phyloP scores from a whole-genome alignment of 1,140 invertebrate genomes.

The Drosophila nikananu region DNA sequence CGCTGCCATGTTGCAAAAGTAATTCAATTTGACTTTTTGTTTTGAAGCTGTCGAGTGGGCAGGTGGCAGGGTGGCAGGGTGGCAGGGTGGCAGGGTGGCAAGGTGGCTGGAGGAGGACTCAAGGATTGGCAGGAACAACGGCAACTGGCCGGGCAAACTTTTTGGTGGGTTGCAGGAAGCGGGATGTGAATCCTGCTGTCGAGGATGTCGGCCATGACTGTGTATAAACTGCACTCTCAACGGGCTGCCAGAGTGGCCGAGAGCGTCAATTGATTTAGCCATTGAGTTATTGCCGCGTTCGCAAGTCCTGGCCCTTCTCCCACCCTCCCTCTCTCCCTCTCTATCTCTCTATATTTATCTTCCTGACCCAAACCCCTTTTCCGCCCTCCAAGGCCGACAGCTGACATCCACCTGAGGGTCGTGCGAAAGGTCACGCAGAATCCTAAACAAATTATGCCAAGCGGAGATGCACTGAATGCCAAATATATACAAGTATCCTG shows the following conservation, averaged over 20 bases:
- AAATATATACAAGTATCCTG: background rate
- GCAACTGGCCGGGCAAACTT: slow-evolving; percentile 24
- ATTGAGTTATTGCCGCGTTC: slow-evolving; percentile 66
- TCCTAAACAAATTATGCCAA: slow-evolving; percentile 24
- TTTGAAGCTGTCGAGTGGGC: slow-evolving; percentile 38
- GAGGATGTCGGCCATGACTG: slow-evolving; percentile 35
- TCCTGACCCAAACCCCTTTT: background rate
- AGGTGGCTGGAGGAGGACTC: slow-evolving; percentile 12
- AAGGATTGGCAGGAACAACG: slow-evolving; percentile 44
- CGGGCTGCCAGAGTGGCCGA: slow-evolving; percentile 35
- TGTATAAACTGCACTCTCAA: slow-evolving; percentile 41
- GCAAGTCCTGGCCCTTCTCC: background rate
- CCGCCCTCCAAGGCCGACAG: slow-evolving; percentile 6
- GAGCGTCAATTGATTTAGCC: slow-evolving; percentile 72
- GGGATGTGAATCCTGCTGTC: background rate
- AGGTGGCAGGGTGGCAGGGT: background rate
- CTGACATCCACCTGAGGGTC: slow-evolving; percentile 10
- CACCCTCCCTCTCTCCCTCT: background rate
- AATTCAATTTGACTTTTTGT: slow-evolving; percentile 79
- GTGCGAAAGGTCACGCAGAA: slow-evolving; percentile 6
- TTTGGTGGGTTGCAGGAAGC: background rate
- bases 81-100: background rate
- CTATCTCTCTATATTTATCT: background rate
- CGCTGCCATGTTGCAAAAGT: slow-evolving; percentile 69
- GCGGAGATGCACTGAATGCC: background rate